phyloP scores from a whole-genome alignment of 2,797 vertebrate genomes.

The Malacoctenus gilli region DNA sequence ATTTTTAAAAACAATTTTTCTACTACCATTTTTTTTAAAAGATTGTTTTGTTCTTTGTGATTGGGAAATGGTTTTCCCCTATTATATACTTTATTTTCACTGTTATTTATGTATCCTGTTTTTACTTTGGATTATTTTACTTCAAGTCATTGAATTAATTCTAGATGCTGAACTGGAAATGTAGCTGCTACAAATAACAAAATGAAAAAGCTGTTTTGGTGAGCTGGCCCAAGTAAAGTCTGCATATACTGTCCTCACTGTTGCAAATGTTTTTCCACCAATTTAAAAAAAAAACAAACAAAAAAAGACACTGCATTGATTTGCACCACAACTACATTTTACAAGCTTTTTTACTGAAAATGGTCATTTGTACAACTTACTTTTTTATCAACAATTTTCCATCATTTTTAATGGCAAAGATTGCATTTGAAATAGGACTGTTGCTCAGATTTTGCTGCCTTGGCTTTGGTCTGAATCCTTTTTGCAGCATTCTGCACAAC shows the following conservation, averaged over 20 bases:
- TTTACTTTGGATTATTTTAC: constrained; percentile 50
- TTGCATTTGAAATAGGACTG: constrained; percentile 79
- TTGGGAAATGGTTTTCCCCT: constrained; percentile 35
- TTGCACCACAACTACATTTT: constrained; percentile 82
- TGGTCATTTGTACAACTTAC: constrained; percentile 83
- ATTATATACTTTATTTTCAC: constrained; percentile 64
- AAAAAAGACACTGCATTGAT: constrained; percentile 67
- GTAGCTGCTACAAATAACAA: constrained; percentile 80
- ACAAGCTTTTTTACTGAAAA: constrained; percentile 82
- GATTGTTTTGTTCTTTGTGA: constrained; percentile 46
- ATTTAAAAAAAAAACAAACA: constrained; percentile 37
- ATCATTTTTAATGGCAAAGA: constrained; percentile 78
- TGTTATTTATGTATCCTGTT: constrained; percentile 81
- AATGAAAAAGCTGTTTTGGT: constrained; percentile 71
- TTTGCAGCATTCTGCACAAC: constrained; percentile 75
- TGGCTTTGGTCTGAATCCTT: constrained; percentile 73
- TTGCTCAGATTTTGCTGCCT: constrained; percentile 82
- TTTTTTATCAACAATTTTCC: constrained; percentile 75
- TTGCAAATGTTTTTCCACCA: constrained; percentile 64
- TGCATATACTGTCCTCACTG: constrained; percentile 70
- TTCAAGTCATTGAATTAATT: constrained; percentile 49
- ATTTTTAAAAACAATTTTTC: constrained; percentile 79
- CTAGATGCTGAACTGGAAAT: constrained; percentile 81
- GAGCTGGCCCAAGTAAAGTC: constrained; percentile 71
- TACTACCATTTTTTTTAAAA: constrained; percentile 66